Percentiles rank a stretch among this genome's conserved stretches.
These are phyloP conservation scores for Thamnophis elegans DNA, from an alignment of 2,797 vertebrate species.

Conservation along the genomic window DNA sequence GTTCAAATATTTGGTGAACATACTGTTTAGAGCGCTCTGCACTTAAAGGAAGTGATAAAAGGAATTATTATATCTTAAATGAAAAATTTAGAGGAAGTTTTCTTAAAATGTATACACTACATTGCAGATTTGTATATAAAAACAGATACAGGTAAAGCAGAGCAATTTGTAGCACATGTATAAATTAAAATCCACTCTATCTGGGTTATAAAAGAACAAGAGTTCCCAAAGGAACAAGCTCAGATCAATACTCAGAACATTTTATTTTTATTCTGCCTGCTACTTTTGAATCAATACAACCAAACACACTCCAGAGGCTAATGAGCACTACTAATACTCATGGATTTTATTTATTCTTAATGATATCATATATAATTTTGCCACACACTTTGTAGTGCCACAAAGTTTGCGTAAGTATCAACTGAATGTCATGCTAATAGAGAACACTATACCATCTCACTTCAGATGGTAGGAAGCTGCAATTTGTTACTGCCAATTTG, in stretches of 20 bases:
- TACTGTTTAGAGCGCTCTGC: not conserved
- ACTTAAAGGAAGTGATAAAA: not conserved
- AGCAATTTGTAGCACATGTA: not conserved
- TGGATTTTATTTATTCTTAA: not conserved
- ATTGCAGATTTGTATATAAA: not conserved
- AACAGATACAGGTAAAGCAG: not conserved
- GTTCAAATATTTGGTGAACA: not conserved
- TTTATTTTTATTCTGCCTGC: not conserved
- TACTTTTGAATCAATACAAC: not conserved
- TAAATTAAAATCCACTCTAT: not conserved
- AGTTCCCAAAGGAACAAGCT: not conserved
- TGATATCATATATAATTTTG: not conserved
- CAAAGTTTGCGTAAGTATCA: not conserved
- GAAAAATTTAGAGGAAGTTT: not conserved
- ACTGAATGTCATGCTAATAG: not conserved
- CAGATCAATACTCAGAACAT: not conserved
- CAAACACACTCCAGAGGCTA: not conserved
- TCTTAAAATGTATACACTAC: not conserved
- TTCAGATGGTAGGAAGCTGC: not conserved
- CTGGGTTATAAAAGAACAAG: not conserved
- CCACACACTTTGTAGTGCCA: not conserved
- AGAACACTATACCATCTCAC: not conserved
- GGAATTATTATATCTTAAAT: not conserved
- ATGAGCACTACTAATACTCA: not conserved
- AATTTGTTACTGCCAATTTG: not conserved